These are phyloP conservation scores for Nothocercus julius DNA, from an alignment of 2,113 vertebrate genomes.

Conservation along the genomic window DNA sequence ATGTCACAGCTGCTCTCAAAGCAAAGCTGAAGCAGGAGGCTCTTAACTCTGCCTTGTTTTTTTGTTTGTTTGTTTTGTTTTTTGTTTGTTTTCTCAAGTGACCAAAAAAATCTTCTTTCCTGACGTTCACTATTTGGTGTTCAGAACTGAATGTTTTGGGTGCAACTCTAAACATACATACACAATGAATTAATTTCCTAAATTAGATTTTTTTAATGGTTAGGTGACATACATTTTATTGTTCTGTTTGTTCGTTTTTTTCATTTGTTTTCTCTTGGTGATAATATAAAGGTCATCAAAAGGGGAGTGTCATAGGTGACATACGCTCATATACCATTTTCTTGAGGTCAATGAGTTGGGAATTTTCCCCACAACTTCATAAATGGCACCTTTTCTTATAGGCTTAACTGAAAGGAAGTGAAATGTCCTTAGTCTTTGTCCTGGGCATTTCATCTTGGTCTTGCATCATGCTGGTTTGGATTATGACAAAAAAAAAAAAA, in stretches of 20 bases:
- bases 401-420: not conserved
- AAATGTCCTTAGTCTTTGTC: not conserved
- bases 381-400: not conserved
- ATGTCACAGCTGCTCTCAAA: not conserved
- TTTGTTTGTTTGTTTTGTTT: not conserved
- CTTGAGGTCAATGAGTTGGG: too few species aligned
- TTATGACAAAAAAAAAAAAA: not conserved
- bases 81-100: not conserved
- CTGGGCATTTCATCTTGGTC: not conserved
- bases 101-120: not conserved
- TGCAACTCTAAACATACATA: not conserved
- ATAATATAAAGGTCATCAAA: not conserved
- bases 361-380: not conserved
- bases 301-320: not conserved
- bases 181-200: not conserved
- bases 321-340: not conserved
- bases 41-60: not conserved
- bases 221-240: not conserved
- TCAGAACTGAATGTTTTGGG: not conserved
- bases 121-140: not conserved
- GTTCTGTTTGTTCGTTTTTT: not conserved
- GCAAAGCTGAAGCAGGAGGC: not conserved
- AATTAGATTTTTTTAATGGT: not conserved
- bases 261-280: not conserved
- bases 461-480: not conserved